Conservation (phyloP, 1,140 invertebrate genomes). For the Scaptomyza hsui region DNA sequence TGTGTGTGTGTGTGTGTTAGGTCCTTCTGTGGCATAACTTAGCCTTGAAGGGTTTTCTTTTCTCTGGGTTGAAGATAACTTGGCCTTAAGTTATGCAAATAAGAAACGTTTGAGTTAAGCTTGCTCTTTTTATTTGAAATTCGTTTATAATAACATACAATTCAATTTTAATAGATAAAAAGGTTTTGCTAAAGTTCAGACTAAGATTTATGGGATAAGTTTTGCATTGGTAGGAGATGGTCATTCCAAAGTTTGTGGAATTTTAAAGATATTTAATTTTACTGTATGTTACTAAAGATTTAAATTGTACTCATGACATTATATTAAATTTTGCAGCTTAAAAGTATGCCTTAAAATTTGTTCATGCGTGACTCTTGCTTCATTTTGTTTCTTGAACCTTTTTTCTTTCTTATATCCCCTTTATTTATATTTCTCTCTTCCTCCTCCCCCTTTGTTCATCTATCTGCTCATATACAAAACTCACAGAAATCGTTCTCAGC, state of each 20-base stretch:
- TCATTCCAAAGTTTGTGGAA: too few species aligned
- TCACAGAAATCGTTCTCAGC: neutral
- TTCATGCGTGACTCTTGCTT: too few species aligned
- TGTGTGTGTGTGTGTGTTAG: neutral
- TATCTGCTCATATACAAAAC: neutral
- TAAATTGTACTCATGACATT: too few species aligned
- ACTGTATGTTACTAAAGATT: too few species aligned
- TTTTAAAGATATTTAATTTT: too few species aligned
- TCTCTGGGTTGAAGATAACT: neutral
- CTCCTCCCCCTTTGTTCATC: neutral
- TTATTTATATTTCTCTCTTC: too few species aligned
- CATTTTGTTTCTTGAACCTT: too few species aligned
- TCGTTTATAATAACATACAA: conserved; percentile 1
- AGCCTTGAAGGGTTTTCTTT: neutral
- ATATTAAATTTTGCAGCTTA: too few species aligned
- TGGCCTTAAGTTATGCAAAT: neutral
- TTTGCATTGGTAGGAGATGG: too few species aligned
- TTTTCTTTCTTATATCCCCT: too few species aligned
- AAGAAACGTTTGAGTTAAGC: neutral
- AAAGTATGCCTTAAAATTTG: too few species aligned
- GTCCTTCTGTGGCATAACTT: neutral
- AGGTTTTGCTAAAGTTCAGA: neutral
- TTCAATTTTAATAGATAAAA: conserved; percentile 2
- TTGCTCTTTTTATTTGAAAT: neutral
- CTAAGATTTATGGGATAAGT: neutral